Conservation (phyloP, 35 echinoderm and acorn worm genomes). For the Nesometra sesokonis region DNA sequence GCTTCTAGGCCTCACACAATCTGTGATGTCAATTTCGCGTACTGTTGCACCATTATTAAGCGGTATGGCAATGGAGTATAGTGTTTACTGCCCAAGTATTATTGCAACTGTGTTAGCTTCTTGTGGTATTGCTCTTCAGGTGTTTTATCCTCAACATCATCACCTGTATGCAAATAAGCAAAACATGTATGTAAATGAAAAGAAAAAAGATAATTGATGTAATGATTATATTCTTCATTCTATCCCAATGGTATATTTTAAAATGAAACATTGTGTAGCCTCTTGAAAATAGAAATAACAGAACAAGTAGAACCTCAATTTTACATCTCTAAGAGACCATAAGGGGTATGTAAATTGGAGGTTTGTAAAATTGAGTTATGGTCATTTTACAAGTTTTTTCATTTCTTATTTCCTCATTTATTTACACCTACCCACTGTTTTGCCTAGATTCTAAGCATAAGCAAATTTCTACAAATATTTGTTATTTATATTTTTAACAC, state of each 20-base stretch:
- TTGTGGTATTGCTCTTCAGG: not conserved
- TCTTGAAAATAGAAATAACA: too few relatives aligned
- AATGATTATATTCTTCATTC: not conserved
- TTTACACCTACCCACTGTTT: too few relatives aligned
- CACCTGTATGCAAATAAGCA: not conserved
- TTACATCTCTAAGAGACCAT: too few relatives aligned
- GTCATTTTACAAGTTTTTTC: too few relatives aligned
- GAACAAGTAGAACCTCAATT: too few relatives aligned
- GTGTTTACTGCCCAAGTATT: conserved; percentile 28
- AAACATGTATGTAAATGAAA: not conserved
- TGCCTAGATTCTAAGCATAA: too few relatives aligned
- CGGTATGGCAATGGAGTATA: conserved; percentile 55
- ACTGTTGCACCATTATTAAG: conserved; percentile 53
- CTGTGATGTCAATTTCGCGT: conserved; percentile 65
- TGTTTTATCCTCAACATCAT: not conserved
- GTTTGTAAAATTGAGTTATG: too few relatives aligned
- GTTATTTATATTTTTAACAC: too few relatives aligned
- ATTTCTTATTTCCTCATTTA: too few relatives aligned
- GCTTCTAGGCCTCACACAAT: conserved; percentile 60
- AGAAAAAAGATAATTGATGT: not conserved
- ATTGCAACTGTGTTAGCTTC: not conserved
- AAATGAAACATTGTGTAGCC: too few relatives aligned
- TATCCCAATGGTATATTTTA: not conserved
- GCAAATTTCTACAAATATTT: too few relatives aligned
- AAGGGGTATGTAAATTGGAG: too few relatives aligned